Base-by-base conservation (phyloP, 2,797 vertebrate genomes). In the Mastacembelus armatus region DNA sequence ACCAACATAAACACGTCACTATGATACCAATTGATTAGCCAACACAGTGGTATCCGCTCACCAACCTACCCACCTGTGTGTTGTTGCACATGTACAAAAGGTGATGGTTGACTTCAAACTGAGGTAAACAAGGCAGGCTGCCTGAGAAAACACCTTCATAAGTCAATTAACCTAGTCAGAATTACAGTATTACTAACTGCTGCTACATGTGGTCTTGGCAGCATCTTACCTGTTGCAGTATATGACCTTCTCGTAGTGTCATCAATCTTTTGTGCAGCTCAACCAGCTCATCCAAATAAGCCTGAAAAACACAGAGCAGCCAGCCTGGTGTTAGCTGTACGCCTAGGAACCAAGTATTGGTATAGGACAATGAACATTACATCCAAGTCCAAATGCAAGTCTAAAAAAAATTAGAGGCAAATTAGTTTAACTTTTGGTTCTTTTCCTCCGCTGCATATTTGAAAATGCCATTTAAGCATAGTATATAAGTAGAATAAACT, bases 181-280 rank as follows among this genome's bases (percentile, higher is more conserved):
- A 3, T 30, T 14, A 4, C 10, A 24, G 19, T 16, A 22, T n/a
- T 4, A 38, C 15, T 39, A 14, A 27, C 14, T 15, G 4, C 33
- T 9, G 19, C 27, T 3, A 4, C 15, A 2, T 22, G 30, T 43
- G 22, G 12, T 26, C 12, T 22, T 3, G 3, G 22, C 1, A 14
- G 42, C 24, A 7, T 27, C 74, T 85, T 63, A 87, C 87, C 87
- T 92, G 90, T 54, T 92, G 90, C 19, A 92, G 68, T 12, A 89
- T 84, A 2, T 88, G 90, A 39, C 88, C 87, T 64, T 91, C 89
- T 77, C 89, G 82, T 19, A 90, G 78, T 12, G 96, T 94, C 98
- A 99, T 99, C 89, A 99, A 92, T 86, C 97, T 94, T 92, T 96
- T 96, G 91, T 99, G 98, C 59, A 98, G 97, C 64, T 98, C 97